These are phyloP conservation scores for Dynastes hyllus DNA, from an alignment of 2,888 invertebrate genomes.

Conservation along the genomic window DNA sequence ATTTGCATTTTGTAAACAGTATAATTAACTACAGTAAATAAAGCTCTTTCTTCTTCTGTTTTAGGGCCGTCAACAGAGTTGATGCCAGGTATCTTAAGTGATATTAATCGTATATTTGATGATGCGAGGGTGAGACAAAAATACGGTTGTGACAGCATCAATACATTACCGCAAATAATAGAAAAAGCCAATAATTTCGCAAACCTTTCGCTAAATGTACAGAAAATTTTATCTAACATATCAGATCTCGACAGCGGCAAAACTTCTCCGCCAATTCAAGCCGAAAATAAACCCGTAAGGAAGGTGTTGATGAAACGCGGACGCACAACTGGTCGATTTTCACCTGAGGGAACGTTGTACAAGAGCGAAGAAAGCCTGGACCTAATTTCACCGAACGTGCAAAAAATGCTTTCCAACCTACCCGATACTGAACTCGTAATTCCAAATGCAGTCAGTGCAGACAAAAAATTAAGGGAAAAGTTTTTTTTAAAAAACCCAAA, in stretches of 20 bases:
- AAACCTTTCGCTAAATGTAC: constrained; percentile 77
- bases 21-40: too few species aligned
- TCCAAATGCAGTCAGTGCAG: constrained; percentile 25
- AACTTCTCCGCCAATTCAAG: constrained; percentile 63
- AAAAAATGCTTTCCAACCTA: constrained; percentile 74
- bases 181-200: constrained; percentile 72
- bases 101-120: constrained; percentile 86
- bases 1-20: too few species aligned
- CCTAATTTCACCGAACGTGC: constrained; percentile 72
- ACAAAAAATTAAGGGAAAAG: constrained; percentile 49
- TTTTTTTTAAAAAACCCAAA: too few species aligned
- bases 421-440: constrained; percentile 69
- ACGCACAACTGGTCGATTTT: constrained; percentile 31
- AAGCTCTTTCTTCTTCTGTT: constrained; percentile 65
- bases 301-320: constrained; percentile 52
- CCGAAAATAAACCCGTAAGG: constrained; percentile 63
- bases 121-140: constrained; percentile 61
- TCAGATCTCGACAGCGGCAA: constrained; percentile 67
- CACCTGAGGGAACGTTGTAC: constrained; percentile 51
- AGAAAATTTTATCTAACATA: constrained; percentile 77
- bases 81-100: constrained; percentile 88
- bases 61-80: constrained; percentile 91
- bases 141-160: constrained; percentile 64
- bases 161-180: constrained; percentile 79
- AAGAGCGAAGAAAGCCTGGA: constrained; percentile 67